Evolutionary conservation across 92 coral and sea anemone species (phyloP).

Genomic region (Virgularia gustaviana): DNA sequence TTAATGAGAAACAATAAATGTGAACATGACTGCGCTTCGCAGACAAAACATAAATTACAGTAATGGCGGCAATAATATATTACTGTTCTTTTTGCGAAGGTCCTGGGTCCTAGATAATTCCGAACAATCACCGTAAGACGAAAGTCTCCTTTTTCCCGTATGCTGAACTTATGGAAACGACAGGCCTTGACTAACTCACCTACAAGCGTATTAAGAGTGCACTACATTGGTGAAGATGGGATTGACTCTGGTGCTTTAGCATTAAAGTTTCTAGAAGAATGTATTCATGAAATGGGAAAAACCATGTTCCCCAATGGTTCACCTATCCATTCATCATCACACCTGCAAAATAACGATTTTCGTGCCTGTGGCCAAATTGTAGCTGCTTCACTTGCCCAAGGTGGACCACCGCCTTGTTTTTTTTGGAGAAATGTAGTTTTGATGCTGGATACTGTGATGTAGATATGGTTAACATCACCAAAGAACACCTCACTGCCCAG

Average conservation of each 20-base stretch:
- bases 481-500: slow-evolving; percentile 35
- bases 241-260: slow-evolving; percentile 38
- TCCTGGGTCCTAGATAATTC: slow-evolving; percentile 6
- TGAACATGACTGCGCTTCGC: too few relatives aligned
- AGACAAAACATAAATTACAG: too few relatives aligned
- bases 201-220: slow-evolving; percentile 23
- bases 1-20: too few relatives aligned
- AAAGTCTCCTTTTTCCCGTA: neutral
- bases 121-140: slow-evolving; percentile 4
- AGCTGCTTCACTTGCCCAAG: slow-evolving; percentile 38
- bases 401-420: slow-evolving; percentile 14
- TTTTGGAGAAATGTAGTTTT: slow-evolving; percentile 15
- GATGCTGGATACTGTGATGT: slow-evolving; percentile 35
- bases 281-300: slow-evolving; percentile 17
- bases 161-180: neutral
- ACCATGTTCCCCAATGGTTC: slow-evolving; percentile 31
- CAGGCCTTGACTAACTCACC: slow-evolving; percentile 24
- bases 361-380: slow-evolving; percentile 32
- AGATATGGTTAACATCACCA: slow-evolving; percentile 51
- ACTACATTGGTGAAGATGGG: slow-evolving; percentile 35
- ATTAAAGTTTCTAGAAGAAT: slow-evolving; percentile 27
- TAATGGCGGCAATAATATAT: too few relatives aligned
- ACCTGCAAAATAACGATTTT: slow-evolving; percentile 37
- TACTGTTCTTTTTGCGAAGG: slow-evolving; percentile 10
- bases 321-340: slow-evolving; percentile 31